Evolutionary conservation across 2,888 invertebrate genomes (phyloP).

Genomic region (Bruchidius siliquastri): DNA sequence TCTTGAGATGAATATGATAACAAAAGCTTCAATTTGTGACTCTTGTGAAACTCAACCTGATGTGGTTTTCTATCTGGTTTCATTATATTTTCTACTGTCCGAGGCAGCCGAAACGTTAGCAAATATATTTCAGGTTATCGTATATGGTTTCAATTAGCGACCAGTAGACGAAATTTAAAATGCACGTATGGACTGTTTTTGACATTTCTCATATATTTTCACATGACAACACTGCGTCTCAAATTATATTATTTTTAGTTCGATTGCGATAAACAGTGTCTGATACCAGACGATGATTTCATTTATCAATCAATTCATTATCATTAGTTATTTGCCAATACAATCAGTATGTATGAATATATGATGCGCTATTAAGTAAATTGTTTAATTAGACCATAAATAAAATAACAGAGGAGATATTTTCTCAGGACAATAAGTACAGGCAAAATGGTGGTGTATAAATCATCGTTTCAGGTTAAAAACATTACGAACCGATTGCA

Average conservation of each 20-base stretch:
- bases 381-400: not conserved
- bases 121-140: too few species aligned
- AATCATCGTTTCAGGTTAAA: not conserved
- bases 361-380: not conserved
- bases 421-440: not conserved
- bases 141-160: too few species aligned
- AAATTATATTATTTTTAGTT: not conserved
- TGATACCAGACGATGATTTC: not conserved
- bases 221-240: not conserved
- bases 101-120: too few species aligned
- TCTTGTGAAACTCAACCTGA: too few species aligned
- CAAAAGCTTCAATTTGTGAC: too few species aligned
- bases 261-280: not conserved
- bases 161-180: too few species aligned
- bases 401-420: not conserved
- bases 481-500: not conserved
- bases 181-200: too few species aligned
- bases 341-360: not conserved
- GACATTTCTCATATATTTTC: too few species aligned
- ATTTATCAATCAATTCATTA: not conserved
- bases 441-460: not conserved
- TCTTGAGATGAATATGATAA: too few species aligned
- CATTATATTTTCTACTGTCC: too few species aligned
- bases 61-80: too few species aligned
- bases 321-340: not conserved